Percentiles rank a stretch among this genome's conserved stretches.
These are phyloP conservation scores for Callaeas wilsoni DNA, from an alignment of 2,113 vertebrate genomes.

Conservation along the genomic window DNA sequence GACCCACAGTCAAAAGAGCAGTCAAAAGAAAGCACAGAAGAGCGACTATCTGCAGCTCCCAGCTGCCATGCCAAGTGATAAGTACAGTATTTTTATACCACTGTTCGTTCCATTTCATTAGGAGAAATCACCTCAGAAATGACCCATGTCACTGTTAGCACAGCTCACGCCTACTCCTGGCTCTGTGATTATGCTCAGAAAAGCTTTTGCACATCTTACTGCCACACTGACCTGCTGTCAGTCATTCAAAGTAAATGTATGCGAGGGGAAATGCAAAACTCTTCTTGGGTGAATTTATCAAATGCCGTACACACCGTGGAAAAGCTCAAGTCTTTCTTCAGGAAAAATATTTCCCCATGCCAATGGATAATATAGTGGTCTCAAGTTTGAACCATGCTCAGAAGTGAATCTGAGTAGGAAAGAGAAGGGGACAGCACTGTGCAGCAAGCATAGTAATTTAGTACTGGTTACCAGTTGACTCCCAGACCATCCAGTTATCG, in stretches of 20 bases:
- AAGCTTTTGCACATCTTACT: not conserved
- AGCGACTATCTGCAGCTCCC: not conserved
- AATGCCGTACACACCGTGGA: not conserved
- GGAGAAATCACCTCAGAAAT: not conserved
- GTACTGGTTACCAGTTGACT: not conserved
- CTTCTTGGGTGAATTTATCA: not conserved
- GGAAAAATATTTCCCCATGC: not conserved
- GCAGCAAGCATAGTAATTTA: not conserved
- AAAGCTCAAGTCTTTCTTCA: not conserved
- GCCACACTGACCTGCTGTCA: not conserved
- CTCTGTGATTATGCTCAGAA: not conserved
- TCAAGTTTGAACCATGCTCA: not conserved
- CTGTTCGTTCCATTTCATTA: not conserved
- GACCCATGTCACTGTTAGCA: rapidly evolving
- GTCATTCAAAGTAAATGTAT: not conserved
- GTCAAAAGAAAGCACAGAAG: not conserved
- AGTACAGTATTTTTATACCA: not conserved
- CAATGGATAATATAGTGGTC: not conserved
- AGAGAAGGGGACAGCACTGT: not conserved
- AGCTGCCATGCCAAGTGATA: not conserved
- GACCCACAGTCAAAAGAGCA: not conserved
- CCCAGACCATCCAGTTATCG: not conserved
- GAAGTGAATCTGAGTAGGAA: not conserved
- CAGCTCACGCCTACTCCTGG: not conserved
- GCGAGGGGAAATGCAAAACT: not conserved